Conservation (phyloP, 2,888 invertebrate species). For the Nineta flava region DNA sequence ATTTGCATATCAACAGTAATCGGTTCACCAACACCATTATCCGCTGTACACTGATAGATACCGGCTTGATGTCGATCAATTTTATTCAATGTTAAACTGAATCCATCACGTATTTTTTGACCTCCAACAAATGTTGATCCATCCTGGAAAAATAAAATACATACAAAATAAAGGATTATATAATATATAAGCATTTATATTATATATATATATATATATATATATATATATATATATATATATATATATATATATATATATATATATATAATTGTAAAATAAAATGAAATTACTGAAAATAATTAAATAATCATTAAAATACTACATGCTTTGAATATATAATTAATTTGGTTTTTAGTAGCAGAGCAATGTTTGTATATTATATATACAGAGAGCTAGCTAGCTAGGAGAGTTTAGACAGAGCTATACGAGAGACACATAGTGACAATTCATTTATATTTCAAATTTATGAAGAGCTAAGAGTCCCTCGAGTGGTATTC, state of each 20-base stretch:
- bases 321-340: no score
- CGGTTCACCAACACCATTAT: constrained; percentile 34
- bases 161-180: neutral
- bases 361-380: no score
- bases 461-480: no score
- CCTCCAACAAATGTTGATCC: constrained; percentile 11
- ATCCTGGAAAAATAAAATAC: constrained; percentile 4
- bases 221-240: neutral
- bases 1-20: constrained; percentile 34
- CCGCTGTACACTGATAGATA: constrained; percentile 34
- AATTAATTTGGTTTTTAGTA: no score
- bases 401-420: no score
- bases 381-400: no score
- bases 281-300: neutral
- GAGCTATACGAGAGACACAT: no score
- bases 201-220: neutral
- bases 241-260: no score
- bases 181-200: neutral
- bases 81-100: constrained; percentile 31
- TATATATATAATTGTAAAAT: no score
- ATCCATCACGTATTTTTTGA: constrained; percentile 30
- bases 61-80: constrained; percentile 36
- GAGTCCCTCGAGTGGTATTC: no score
- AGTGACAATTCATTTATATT: no score
- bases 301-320: no score